Conservation (phyloP, 2,888 invertebrate genomes). For the Pristionchus mayeri region DNA sequence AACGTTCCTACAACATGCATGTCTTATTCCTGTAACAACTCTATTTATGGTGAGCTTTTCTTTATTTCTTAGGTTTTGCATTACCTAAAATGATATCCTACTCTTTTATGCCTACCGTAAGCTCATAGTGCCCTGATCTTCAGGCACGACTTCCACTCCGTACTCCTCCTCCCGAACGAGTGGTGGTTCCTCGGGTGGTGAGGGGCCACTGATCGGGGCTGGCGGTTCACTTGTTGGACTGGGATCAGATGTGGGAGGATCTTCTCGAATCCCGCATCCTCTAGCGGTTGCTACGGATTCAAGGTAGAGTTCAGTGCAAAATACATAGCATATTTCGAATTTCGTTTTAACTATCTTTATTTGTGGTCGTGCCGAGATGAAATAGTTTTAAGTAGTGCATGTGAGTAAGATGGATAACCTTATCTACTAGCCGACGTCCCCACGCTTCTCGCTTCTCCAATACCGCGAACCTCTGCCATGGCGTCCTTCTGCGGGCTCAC, state of each 20-base stretch:
- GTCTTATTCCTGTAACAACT: conserved; percentile 72
- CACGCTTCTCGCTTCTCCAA: conserved; percentile 45
- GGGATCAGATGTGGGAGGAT: conserved; percentile 78
- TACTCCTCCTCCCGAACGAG: conserved; percentile 46
- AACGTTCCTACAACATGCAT: conserved; percentile 76
- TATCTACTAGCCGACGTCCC: conserved; percentile 52
- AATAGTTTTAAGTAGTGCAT: too few species aligned
- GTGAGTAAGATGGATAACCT: too few species aligned
- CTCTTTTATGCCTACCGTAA: neutral
- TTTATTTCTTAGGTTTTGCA: too few species aligned
- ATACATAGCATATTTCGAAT: too few species aligned
- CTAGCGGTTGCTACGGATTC: conserved; percentile 77
- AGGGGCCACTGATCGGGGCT: conserved; percentile 76
- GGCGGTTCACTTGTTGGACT: conserved; percentile 59
- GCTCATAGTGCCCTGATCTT: neutral
- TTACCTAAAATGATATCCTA: too few species aligned
- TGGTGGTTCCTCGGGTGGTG: conserved; percentile 78
- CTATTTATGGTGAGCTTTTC: conserved; percentile 70
- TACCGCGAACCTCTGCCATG: conserved; percentile 50
- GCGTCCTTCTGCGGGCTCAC: conserved; percentile 51
- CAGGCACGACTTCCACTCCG: conserved; percentile 61
- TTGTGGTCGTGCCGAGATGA: too few species aligned
- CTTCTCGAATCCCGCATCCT: conserved; percentile 77
- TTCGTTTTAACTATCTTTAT: too few species aligned
- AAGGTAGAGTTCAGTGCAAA: conserved; percentile 49